phyloP scores from a whole-genome alignment of 2,797 vertebrate genomes.

The Lacerta bilineata region DNA sequence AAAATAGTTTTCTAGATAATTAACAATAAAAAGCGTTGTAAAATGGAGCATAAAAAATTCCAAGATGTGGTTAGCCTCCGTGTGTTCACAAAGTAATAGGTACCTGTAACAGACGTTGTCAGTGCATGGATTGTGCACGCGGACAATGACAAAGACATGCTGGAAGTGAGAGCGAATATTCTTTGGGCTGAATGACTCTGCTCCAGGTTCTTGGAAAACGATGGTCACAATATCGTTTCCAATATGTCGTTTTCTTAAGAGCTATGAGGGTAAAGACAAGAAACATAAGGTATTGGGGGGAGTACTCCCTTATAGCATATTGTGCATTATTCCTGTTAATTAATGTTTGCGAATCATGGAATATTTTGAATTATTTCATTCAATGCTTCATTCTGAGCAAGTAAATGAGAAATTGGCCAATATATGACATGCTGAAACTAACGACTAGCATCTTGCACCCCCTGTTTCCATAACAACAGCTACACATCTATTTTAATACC shows the following conservation, averaged over 20 bases:
- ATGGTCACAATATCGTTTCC: conserved; percentile 99
- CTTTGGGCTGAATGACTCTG: conserved; percentile 95
- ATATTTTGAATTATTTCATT: conserved; percentile 15
- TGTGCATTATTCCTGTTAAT: conserved; percentile 1
- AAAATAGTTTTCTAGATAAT: not conserved
- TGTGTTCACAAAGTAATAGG: not conserved
- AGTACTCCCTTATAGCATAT: not conserved
- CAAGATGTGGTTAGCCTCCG: not conserved
- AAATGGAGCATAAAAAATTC: not conserved
- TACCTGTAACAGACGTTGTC: conserved; percentile 97
- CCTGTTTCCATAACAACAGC: conserved; percentile 68
- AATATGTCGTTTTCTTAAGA: conserved; percentile 96
- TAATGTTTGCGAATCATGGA: conserved; percentile 19
- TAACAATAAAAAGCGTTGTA: not conserved
- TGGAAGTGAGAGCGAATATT: conserved; percentile 97
- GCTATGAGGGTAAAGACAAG: conserved; percentile 74
- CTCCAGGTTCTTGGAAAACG: conserved; percentile 97
- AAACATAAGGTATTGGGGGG: conserved; percentile 31
- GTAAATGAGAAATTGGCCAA: conserved; percentile 47
- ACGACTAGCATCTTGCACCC: conserved; percentile 23
- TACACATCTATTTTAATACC: conserved; percentile 56
- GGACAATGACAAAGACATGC: conserved; percentile 95
- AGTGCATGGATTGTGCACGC: conserved; percentile 91
- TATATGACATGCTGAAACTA: conserved; percentile 40
- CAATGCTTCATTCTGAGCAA: conserved; percentile 19